phyloP scores from a whole-genome alignment of 2,113 vertebrate genomes.

The Camelus dromedarius region DNA sequence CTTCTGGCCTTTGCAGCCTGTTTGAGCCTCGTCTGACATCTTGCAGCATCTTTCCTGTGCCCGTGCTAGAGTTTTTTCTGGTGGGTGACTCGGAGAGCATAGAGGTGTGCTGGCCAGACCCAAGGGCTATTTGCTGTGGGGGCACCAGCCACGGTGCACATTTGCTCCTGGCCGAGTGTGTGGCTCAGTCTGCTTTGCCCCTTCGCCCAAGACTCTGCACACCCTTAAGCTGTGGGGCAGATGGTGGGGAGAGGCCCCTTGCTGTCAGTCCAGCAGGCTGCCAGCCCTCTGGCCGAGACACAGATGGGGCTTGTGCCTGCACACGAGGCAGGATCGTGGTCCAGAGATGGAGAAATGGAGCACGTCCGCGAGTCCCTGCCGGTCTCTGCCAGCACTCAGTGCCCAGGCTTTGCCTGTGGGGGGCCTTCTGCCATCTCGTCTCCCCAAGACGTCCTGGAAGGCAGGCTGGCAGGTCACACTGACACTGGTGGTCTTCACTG shows the following conservation, averaged over 20 bases:
- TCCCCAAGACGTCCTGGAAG: background rate
- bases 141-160: fast-evolving
- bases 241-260: background rate
- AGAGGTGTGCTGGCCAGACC: fast-evolving
- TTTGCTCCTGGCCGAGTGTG: fast-evolving
- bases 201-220: fast-evolving
- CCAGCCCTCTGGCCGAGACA: background rate
- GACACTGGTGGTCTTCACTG: fast-evolving
- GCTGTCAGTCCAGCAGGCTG: background rate
- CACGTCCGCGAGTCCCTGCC: fast-evolving
- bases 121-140: fast-evolving
- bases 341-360: background rate
- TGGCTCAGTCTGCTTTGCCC: fast-evolving
- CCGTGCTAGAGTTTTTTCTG: fast-evolving
- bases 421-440: background rate
- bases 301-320: background rate
- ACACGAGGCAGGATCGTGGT: background rate
- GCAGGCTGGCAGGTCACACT: fast-evolving
- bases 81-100: fast-evolving
- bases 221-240: background rate
- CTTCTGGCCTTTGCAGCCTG: fast-evolving
- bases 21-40: fast-evolving
- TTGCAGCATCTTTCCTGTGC: background rate
- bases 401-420: background rate
- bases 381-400: fast-evolving